A percentile compares a stretch with the other conserved stretches of the same genome.
phyloP scores from a whole-genome alignment of 2,797 vertebrate genomes.

The Dendrocincla tyrannina region DNA sequence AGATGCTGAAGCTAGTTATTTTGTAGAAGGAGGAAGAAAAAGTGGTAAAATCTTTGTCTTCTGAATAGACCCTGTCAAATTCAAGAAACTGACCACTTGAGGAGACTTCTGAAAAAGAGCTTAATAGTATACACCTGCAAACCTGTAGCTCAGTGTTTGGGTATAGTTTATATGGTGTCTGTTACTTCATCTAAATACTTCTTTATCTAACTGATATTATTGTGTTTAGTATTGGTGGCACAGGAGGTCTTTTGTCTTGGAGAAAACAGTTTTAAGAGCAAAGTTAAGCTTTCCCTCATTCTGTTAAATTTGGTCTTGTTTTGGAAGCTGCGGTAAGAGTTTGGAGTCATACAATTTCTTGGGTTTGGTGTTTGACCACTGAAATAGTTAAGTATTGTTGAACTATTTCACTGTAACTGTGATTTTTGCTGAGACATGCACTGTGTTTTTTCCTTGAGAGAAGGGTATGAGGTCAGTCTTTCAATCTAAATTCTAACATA shows the following conservation, averaged over 20 bases:
- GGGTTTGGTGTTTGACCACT: background rate
- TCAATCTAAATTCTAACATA: background rate
- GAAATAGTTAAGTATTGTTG: background rate
- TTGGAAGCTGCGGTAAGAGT: background rate
- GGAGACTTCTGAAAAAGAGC: background rate
- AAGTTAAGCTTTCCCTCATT: background rate
- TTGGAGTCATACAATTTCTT: background rate
- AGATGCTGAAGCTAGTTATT: background rate
- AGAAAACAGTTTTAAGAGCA: background rate
- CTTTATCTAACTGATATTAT: background rate
- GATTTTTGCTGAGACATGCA: background rate
- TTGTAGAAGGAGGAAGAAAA: background rate
- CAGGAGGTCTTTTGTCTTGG: background rate
- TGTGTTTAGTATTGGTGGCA: background rate
- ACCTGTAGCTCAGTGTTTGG: background rate
- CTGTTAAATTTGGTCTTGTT: background rate
- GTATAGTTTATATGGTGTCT: background rate
- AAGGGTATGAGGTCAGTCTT: fast-evolving
- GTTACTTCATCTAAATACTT: background rate
- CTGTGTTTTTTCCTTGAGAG: background rate
- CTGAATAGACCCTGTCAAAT: background rate
- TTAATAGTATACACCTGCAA: background rate
- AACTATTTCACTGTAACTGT: background rate
- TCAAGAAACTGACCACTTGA: background rate
- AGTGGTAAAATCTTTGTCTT: background rate